Evolutionary conservation across 2,797 vertebrate genomes (phyloP).

Genomic region (Petrocephalus sullivani): DNA sequence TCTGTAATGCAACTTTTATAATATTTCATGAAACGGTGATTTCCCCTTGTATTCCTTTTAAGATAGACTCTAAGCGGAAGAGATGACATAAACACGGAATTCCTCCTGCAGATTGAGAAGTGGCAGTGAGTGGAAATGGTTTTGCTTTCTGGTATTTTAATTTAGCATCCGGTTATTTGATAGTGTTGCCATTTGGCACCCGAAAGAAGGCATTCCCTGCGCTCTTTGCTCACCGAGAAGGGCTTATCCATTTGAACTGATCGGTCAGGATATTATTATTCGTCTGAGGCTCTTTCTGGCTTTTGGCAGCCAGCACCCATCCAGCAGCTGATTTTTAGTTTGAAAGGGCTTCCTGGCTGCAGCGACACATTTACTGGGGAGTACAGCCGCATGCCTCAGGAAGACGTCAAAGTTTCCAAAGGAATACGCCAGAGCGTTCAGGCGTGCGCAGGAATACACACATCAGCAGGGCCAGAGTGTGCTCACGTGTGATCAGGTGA

Average conservation of each 20-base stretch:
- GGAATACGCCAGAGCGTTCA: neutral
- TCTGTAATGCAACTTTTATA: neutral
- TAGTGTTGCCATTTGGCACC: neutral
- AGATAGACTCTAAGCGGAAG: neutral
- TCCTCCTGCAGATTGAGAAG: neutral
- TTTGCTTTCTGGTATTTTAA: neutral
- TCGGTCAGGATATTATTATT: neutral
- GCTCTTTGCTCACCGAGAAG: neutral
- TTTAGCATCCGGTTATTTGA: neutral
- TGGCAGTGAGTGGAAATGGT: neutral
- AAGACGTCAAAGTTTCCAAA: neutral
- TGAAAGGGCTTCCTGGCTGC: neutral
- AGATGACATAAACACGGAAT: neutral
- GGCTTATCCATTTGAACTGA: neutral
- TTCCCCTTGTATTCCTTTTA: neutral
- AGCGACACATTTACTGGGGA: neutral
- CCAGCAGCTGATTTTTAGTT: neutral
- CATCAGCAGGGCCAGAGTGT: neutral
- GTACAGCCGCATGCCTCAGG: neutral
- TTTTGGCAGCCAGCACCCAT: too few species aligned
- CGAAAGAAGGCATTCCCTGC: neutral
- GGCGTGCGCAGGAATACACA: neutral
- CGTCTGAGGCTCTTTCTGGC: neutral
- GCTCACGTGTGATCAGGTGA: neutral
- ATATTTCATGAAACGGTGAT: neutral